phyloP scores from a whole-genome alignment of 2,888 invertebrate species.

The Synanthedon vespiformis region DNA sequence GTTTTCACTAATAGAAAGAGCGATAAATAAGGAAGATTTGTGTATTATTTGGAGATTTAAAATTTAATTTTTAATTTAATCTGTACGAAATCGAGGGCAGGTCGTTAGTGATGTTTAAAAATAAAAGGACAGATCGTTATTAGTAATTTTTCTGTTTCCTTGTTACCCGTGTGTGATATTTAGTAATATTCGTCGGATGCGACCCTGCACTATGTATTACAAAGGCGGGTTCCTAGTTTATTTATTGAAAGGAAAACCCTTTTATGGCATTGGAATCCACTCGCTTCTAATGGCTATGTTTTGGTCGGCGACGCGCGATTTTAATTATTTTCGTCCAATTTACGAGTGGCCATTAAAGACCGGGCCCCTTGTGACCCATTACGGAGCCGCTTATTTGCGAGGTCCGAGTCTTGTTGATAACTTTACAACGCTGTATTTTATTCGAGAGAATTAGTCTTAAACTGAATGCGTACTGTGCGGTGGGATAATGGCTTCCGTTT shows the following conservation, averaged over 20 bases:
- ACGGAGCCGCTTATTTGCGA: conserved; percentile 41
- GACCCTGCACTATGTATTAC: not conserved
- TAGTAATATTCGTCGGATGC: not conserved
- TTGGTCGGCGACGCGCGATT: conserved; percentile 60
- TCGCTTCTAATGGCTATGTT: conserved; percentile 58
- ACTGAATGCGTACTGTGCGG: conserved; percentile 22
- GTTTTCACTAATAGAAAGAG: too few species aligned
- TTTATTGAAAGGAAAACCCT: conserved; percentile 61
- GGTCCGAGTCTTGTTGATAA: conserved; percentile 63
- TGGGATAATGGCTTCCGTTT: conserved; percentile 30
- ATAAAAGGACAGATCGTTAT: too few species aligned
- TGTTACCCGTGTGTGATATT: too few species aligned
- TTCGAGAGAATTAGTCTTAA: conserved; percentile 52
- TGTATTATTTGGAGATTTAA: too few species aligned
- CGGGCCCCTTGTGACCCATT: conserved; percentile 58
- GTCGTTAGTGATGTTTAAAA: too few species aligned
- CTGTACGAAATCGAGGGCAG: too few species aligned
- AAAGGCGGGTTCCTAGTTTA: conserved; percentile 32
- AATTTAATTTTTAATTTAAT: too few species aligned
- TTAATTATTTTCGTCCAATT: conserved; percentile 71
- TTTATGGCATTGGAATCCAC: conserved; percentile 44
- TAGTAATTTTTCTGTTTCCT: too few species aligned
- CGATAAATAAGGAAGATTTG: too few species aligned
- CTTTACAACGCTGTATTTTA: conserved; percentile 59
- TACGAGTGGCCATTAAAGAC: conserved; percentile 68